Evolutionary conservation across 1,140 invertebrate species (phyloP).

Genomic region (Conus betulinus): DNA sequence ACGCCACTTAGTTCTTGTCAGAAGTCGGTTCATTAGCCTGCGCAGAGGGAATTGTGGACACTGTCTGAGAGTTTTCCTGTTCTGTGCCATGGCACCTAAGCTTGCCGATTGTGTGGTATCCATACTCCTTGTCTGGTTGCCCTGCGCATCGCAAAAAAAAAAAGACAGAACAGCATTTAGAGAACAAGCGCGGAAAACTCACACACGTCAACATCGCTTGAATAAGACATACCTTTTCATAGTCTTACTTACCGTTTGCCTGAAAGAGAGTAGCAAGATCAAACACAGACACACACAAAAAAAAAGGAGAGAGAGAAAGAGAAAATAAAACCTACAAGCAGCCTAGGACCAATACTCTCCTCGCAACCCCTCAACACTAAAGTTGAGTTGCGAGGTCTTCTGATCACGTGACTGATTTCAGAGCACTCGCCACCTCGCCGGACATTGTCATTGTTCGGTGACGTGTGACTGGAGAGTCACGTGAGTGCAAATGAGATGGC

Average conservation of each 20-base stretch:
- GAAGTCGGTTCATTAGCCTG: neutral
- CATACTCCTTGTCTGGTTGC: neutral
- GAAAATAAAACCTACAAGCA: neutral
- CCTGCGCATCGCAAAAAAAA: conserved; percentile 37
- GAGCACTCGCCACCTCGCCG: conserved; percentile 40
- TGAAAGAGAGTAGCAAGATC: neutral
- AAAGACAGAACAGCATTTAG: neutral
- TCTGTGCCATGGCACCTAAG: conserved; percentile 20
- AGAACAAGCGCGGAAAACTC: neutral
- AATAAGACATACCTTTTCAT: neutral
- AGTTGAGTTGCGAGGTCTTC: neutral
- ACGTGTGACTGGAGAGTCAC: conserved; percentile 6
- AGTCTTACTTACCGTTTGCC: conserved; percentile 13
- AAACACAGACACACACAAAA: neutral
- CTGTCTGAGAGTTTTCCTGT: neutral
- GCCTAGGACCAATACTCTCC: neutral
- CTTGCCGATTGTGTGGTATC: conserved; percentile 22
- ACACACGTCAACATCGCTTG: neutral
- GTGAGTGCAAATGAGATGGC: conserved; percentile 23
- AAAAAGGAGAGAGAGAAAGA: neutral
- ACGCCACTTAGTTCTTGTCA: neutral
- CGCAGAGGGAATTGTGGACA: neutral
- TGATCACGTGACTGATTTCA: conserved; percentile 25
- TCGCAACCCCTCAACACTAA: neutral
- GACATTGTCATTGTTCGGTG: conserved; percentile 25